phyloP scores from a whole-genome alignment of 1,140 invertebrate species.

The Bilobella aurantiaca region DNA sequence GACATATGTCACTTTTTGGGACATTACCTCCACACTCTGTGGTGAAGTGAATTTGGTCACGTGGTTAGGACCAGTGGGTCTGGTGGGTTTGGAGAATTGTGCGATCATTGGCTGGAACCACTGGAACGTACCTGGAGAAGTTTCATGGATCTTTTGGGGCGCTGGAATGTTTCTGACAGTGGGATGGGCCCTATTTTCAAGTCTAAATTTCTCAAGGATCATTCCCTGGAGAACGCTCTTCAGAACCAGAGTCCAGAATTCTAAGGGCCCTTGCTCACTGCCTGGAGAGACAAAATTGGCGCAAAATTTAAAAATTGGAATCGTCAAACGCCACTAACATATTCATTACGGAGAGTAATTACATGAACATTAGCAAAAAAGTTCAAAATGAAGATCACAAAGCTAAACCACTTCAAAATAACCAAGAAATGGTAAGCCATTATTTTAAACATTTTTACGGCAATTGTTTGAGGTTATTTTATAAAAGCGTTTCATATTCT shows the following conservation, averaged over 20 bases:
- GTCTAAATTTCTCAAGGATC: conserved; percentile 16
- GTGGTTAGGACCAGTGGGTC: conserved; percentile 21
- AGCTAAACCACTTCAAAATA: no score
- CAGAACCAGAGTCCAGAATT: not conserved
- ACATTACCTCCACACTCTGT: conserved; percentile 17
- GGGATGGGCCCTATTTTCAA: conserved; percentile 21
- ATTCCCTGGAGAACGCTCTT: not conserved
- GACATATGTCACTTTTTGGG: conserved; percentile 31
- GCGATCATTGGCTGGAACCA: conserved; percentile 14
- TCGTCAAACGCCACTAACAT: not conserved
- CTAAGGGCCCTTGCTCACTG: not conserved
- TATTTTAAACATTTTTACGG: no score
- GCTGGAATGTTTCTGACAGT: conserved; percentile 23
- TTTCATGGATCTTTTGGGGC: conserved; percentile 9
- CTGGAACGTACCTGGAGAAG: not conserved
- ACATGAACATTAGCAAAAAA: conserved; percentile 27
- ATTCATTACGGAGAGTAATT: conserved; percentile 19
- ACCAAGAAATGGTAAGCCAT: no score
- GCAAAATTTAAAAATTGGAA: not conserved
- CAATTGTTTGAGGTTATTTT: no score
- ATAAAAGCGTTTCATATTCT: no score
- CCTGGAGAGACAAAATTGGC: not conserved
- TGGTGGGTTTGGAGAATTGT: conserved; percentile 22
- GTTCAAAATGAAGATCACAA: conserved; percentile 4
- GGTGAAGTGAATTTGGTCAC: conserved; percentile 11